These are phyloP conservation scores for Neoascia interrupta DNA, from an alignment of 2,888 invertebrate genomes.

Conservation along the genomic window DNA sequence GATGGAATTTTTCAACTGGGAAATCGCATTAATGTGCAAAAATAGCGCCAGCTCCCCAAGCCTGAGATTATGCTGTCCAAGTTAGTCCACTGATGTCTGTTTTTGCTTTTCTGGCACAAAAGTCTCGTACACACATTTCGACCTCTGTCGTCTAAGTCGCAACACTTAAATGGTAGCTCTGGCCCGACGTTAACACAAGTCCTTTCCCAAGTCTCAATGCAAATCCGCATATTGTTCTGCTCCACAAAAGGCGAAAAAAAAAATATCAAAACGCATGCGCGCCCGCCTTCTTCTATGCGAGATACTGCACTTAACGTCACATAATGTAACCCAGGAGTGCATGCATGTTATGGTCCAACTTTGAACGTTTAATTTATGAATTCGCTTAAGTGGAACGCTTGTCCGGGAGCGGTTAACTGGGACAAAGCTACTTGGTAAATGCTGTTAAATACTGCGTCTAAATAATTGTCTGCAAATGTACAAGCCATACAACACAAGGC, in stretches of 20 bases:
- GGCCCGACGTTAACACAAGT: not conserved
- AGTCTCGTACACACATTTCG: slow-evolving; percentile 2
- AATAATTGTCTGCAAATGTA: slow-evolving; percentile 49
- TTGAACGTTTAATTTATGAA: slow-evolving; percentile 58
- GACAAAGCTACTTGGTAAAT: not conserved
- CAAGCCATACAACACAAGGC: too few relatives aligned
- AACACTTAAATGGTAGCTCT: not conserved
- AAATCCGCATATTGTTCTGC: slow-evolving; percentile 29
- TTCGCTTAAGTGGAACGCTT: slow-evolving; percentile 42
- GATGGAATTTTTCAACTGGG: slow-evolving; percentile 6
- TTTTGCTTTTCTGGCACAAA: not conserved
- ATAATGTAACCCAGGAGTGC: slow-evolving; percentile 30
- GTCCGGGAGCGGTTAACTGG: slow-evolving; percentile 24
- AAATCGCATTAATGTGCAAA: slow-evolving; percentile 11
- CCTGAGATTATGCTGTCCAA: slow-evolving; percentile 23
- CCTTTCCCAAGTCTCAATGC: slow-evolving; percentile 6
- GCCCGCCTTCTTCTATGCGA: slow-evolving; percentile 52
- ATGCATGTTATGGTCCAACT: slow-evolving; percentile 41
- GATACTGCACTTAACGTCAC: slow-evolving; percentile 26
- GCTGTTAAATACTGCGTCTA: slow-evolving; percentile 48
- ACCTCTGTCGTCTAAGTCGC: not conserved
- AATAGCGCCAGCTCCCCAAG: not conserved
- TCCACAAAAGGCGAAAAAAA: too few relatives aligned
- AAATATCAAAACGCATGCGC: slow-evolving; percentile 30
- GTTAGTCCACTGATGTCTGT: slow-evolving; percentile 23